Evolutionary conservation across 2,888 invertebrate genomes (phyloP), one percentile per base, ranked within the genome.

Genomic region (Sinotaia quadrata): DNA sequence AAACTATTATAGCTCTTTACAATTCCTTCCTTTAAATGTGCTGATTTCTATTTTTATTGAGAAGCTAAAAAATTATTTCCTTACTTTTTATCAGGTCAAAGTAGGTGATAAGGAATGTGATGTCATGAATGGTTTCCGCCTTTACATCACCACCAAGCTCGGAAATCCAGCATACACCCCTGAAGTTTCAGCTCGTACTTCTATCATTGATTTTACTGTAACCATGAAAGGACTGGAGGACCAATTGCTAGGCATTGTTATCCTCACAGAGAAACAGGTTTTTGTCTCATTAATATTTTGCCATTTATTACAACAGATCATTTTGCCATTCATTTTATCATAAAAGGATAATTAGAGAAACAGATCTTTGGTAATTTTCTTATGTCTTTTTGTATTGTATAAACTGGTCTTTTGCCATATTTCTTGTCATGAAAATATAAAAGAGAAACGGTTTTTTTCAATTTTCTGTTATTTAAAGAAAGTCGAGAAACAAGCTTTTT

Each of bases 91-190:
- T 2, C 61, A 85, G 86, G 87, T 89, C 57, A 89, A 88, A 81
- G 87, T 89, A 15, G 88, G 89, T 59, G 98, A 98, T 87, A 98
- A 98, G 84, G 98, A 98, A 89, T 96, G 96, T 84, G 98, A 98
- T 84, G 96, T 98, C 0, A 94, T 97, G 93, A 94, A 95, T 24
- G 96, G 96, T 0, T 98, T 98, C 85, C 94, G 94, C 93, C 90
- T 98, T 4, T 98, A 97, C 84, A 94, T 98, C 60, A 98, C 98
- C 1, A 98, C 98, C 0, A 98, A 98, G 88, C 89, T 98, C 66
- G 95, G 96, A 0, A 98, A 98, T 89, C 98, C 98, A 0, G 94
- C 96, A 0, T 98, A 97, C 88, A 96, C 97, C 18, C 98, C 98
- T 0, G 98, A 98, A 90, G 93, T 98, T 75, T 95, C 96, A 82